phyloP scores from a whole-genome alignment of 2,113 vertebrate species.

The Macquaria ambigua region DNA sequence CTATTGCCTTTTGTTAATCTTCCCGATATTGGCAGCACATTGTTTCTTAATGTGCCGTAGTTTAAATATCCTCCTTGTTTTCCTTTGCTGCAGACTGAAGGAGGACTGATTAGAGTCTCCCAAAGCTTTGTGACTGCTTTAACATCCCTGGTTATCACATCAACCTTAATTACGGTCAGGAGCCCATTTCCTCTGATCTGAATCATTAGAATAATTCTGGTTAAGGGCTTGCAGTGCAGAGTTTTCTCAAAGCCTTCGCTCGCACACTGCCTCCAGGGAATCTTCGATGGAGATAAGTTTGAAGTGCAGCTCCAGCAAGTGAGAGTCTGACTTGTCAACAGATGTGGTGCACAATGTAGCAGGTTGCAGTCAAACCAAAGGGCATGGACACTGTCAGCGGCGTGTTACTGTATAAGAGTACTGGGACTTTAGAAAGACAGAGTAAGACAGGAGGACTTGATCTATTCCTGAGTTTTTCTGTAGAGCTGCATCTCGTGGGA shows the following conservation, averaged over 20 bases:
- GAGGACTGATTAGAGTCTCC: constrained; percentile 42
- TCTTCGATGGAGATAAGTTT: constrained; percentile 60
- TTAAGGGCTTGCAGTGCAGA: constrained; percentile 49
- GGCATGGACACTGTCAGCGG: constrained; percentile 47
- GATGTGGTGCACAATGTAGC: constrained; percentile 46
- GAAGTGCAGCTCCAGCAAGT: constrained; percentile 55
- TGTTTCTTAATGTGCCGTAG: constrained; percentile 36
- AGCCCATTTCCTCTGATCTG: constrained; percentile 71
- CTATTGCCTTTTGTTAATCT: constrained; percentile 66
- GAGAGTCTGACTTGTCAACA: constrained; percentile 63
- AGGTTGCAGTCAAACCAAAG: constrained; percentile 45
- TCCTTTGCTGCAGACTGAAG: constrained; percentile 50
- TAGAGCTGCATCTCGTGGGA: constrained; percentile 53
- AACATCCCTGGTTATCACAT: constrained; percentile 65
- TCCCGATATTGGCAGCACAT: constrained; percentile 38
- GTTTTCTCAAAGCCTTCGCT: constrained; percentile 56
- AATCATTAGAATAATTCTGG: constrained; percentile 70
- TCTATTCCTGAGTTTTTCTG: constrained; percentile 56
- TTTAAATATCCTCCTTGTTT: constrained; percentile 53
- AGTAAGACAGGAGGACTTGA: constrained; percentile 30
- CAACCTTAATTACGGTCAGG: constrained; percentile 75
- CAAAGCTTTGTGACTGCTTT: constrained; percentile 54
- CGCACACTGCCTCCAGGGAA: constrained; percentile 54
- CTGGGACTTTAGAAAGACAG: constrained; percentile 55
- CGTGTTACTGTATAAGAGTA: constrained; percentile 24